Evolutionary conservation across 2,888 invertebrate genomes (phyloP).

Genomic region (Clepsis dumicolana): DNA sequence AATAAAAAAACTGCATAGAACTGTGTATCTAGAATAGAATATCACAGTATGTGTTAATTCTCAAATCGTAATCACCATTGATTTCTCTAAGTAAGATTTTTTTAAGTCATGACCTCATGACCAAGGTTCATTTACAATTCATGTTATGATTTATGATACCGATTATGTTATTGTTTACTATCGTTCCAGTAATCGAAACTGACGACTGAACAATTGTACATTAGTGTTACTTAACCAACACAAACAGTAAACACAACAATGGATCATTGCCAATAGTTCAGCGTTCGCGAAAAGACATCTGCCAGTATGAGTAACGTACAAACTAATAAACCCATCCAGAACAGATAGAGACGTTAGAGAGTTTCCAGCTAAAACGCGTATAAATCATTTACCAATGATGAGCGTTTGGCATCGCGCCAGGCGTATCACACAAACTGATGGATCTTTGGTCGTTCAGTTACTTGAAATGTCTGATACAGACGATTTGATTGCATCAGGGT

Average conservation of each 20-base stretch:
- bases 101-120: too few relatives aligned
- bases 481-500: background rate
- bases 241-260: background rate
- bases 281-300: conserved; percentile 20
- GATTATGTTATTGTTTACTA: background rate
- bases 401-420: conserved; percentile 13
- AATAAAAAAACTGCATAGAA: background rate
- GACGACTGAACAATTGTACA: background rate
- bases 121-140: too few relatives aligned
- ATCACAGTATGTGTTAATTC: background rate
- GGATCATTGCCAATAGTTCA: conserved; percentile 6
- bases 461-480: conserved; percentile 14
- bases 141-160: background rate
- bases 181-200: background rate
- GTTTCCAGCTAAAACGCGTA: conserved; percentile 22
- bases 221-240: background rate
- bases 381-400: conserved; percentile 25
- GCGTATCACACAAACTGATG: conserved; percentile 17
- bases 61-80: background rate
- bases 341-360: conserved; percentile 16
- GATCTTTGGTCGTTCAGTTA: conserved; percentile 20
- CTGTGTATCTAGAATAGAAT: background rate
- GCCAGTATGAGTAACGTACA: conserved; percentile 9
- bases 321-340: conserved; percentile 20
- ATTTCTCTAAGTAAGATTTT: too few relatives aligned